These are phyloP conservation scores for Notolabrus celidotus DNA, from an alignment of 2,797 vertebrate species.

Conservation along the genomic window DNA sequence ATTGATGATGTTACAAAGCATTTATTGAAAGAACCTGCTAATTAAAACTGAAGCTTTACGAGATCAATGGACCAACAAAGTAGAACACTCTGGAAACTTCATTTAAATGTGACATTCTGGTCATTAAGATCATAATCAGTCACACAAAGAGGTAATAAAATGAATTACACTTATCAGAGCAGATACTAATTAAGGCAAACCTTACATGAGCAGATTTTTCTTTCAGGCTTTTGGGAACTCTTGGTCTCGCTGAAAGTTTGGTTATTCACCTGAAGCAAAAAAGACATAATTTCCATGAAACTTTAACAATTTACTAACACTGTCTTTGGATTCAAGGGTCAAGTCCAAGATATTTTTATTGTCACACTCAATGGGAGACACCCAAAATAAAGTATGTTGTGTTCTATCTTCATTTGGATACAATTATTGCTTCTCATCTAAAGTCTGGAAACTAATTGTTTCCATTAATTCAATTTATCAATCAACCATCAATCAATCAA, in stretches of 20 bases:
- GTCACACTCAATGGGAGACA: neutral
- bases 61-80: conserved; percentile 19
- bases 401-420: neutral
- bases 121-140: conserved; percentile 40
- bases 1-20: conserved; percentile 13
- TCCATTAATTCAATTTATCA: conserved; percentile 17
- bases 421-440: conserved; percentile 3
- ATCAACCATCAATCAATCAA: too few relatives aligned
- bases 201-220: conserved; percentile 1
- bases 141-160: conserved; percentile 26
- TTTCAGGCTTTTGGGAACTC: neutral
- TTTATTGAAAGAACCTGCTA: neutral
- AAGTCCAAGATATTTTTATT: conserved; percentile 2
- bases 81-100: conserved; percentile 18
- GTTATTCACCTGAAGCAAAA: neutral
- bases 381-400: neutral
- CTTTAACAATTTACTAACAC: neutral
- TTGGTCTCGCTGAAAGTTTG: conserved; percentile 1
- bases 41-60: conserved; percentile 30
- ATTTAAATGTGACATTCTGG: conserved; percentile 25
- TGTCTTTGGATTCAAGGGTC: conserved; percentile 20
- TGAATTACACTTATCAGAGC: conserved; percentile 31
- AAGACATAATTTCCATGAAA: conserved; percentile 6
- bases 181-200: conserved; percentile 23
- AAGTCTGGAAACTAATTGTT: conserved; percentile 7